phyloP scores from a whole-genome alignment of 2,797 vertebrate genomes.

The Anguilla obscura region DNA sequence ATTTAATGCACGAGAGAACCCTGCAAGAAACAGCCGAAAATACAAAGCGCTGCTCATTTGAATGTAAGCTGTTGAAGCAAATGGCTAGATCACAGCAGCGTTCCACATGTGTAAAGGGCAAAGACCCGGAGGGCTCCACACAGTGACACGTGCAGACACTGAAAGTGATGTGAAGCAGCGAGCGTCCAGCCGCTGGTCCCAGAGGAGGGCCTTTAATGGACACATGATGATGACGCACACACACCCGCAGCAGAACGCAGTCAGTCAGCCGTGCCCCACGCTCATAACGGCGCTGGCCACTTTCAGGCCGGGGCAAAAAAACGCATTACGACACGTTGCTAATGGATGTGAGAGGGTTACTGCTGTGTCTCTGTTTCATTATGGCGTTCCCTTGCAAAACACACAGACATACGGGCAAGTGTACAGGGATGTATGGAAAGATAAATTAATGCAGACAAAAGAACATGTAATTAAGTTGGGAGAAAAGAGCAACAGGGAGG shows the following conservation, averaged over 20 bases:
- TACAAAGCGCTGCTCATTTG: not conserved
- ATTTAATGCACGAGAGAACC: not conserved
- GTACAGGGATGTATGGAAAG: not conserved
- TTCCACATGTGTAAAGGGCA: not conserved
- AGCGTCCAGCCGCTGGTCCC: not conserved
- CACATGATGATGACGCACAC: not conserved
- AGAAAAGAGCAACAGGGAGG: not conserved
- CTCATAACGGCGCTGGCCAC: not conserved
- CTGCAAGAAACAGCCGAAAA: not conserved
- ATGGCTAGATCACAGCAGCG: not conserved
- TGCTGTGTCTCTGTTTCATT: not conserved
- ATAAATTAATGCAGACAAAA: not conserved
- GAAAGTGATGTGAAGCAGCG: no score
- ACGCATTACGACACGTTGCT: not conserved
- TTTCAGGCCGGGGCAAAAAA: not conserved
- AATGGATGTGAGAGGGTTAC: not conserved
- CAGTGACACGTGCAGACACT: not conserved
- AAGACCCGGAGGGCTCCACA: not conserved
- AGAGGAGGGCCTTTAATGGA: not conserved
- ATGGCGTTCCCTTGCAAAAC: not conserved
- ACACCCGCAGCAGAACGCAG: not conserved
- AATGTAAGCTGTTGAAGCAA: not conserved
- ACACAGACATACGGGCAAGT: not conserved
- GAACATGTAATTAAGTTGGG: not conserved
- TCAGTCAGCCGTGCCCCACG: not conserved